Evolutionary conservation across 2,797 vertebrate genomes (phyloP).

Genomic region (Balearica regulorum): DNA sequence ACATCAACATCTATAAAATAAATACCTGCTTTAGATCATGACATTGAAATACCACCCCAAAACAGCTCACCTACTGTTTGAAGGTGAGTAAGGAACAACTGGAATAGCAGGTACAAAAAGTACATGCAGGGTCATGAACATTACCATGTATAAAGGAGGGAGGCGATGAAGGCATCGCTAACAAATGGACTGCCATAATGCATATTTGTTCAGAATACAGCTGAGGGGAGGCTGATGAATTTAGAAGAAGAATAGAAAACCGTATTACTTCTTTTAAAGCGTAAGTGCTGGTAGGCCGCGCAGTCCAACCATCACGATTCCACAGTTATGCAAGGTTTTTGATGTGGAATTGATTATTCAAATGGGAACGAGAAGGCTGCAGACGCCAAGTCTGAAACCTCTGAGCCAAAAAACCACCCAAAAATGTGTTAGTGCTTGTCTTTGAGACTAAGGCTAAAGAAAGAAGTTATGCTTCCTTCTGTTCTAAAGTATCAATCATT

Average conservation of each 20-base stretch:
- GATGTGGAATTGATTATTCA: background rate
- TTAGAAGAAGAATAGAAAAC: background rate
- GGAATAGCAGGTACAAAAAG: background rate
- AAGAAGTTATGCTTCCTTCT: constrained; percentile 35
- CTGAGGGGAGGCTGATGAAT: background rate
- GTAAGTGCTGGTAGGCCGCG: background rate
- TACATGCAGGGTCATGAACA: rapidly evolving
- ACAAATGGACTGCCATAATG: rapidly evolving
- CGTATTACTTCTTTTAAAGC: background rate
- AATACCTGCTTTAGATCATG: background rate
- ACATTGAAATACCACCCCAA: background rate
- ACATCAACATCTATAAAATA: background rate
- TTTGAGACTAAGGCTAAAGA: background rate
- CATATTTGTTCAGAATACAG: background rate
- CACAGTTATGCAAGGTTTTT: background rate
- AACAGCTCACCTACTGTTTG: background rate
- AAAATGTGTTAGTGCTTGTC: constrained; percentile 25
- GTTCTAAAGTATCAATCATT: constrained; percentile 33
- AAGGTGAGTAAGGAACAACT: background rate
- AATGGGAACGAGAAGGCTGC: background rate
- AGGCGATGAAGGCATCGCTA: background rate
- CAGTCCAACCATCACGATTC: background rate
- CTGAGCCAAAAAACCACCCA: background rate
- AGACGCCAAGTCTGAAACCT: background rate
- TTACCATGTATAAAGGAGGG: background rate